Conservation (phyloP, 2,888 invertebrate species). For the Panopea generosa region DNA sequence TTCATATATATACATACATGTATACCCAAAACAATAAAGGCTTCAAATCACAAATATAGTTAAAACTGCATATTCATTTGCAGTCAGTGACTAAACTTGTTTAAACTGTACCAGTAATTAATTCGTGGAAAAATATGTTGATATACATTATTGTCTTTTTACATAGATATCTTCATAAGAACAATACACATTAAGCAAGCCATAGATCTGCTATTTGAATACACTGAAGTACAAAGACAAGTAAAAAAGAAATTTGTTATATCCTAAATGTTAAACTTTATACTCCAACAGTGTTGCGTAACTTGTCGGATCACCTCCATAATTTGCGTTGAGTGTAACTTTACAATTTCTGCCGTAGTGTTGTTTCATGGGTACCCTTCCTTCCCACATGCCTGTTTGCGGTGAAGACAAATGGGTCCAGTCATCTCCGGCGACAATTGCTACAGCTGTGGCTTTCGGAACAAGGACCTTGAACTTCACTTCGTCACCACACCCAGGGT, state of each 20-base stretch:
- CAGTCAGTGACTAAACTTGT: no score
- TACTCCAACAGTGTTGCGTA: slow-evolving; percentile 85
- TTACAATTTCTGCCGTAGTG: slow-evolving; percentile 77
- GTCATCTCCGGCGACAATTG: slow-evolving; percentile 83
- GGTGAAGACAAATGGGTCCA: slow-evolving; percentile 83
- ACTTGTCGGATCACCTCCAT: slow-evolving; percentile 82
- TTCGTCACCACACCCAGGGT: slow-evolving; percentile 64
- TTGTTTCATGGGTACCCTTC: slow-evolving; percentile 76
- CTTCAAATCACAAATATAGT: no score
- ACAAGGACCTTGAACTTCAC: slow-evolving; percentile 81
- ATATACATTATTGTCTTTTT: no score
- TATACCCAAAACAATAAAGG: no score
- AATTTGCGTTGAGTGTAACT: slow-evolving; percentile 84
- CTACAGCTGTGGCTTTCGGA: slow-evolving; percentile 83
- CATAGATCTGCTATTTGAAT: neutral
- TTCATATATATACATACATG: no score
- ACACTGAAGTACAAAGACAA: neutral
- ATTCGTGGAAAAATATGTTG: no score
- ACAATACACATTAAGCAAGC: neutral
- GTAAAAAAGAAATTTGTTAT: neutral
- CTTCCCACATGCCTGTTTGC: slow-evolving; percentile 79
- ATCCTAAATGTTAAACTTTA: slow-evolving; percentile 21
- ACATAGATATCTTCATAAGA: no score
- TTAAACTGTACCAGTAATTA: no score
- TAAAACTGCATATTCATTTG: no score